Base-by-base conservation (phyloP, 1,140 invertebrate genomes). In the Steinernema khuongi region DNA sequence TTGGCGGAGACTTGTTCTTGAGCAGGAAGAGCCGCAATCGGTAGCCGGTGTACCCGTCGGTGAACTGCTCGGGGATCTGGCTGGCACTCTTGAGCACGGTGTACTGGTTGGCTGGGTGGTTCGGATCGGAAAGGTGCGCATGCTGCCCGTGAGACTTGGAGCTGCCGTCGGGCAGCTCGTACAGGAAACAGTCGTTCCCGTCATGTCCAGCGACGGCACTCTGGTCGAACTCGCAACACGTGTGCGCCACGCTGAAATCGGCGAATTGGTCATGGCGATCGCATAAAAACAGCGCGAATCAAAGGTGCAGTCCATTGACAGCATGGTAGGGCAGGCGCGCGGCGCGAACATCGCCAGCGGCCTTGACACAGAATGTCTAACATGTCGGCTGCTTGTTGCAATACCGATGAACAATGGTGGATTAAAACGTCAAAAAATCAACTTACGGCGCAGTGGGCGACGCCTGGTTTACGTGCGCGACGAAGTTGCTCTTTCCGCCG, bases 101-200 rank as follows among this genome's bases (percentile, higher is more conserved):
- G 41, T 76, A 68, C 18, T 75, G 44, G 19, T 81, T 76, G 31
- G 29, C 18, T 11, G 33, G 36, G 17, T 69, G 31, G 50, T 80
- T 41, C 22, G 28, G 29, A 31, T 69, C 70, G 11, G 36, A n/a
- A 33, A 36, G 44, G 7, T 78, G 69, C 1, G 67, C 66, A n/a
- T 73, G 33, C 67, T 71, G 75, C 14, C 31, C 29, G 22, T 36
- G 28, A 11, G 71, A 31, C 31, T 32, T 68, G 31, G 30, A 26
- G 14, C 18, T 28, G 7, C 76, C 81, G 70, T 84, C 82, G 4
- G 83, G 83, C 7, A 84, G 73, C 68, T 85, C 82, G 50, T 84
- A 84, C 18, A 84, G 78, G 67, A 84, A 85, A 67, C 83, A 84
- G 68, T 84, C 83, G 69, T 84, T 84, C n/a, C 82, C 83, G 29